Conservation (phyloP, 2,888 invertebrate species). For the Bellardia bayeri region DNA sequence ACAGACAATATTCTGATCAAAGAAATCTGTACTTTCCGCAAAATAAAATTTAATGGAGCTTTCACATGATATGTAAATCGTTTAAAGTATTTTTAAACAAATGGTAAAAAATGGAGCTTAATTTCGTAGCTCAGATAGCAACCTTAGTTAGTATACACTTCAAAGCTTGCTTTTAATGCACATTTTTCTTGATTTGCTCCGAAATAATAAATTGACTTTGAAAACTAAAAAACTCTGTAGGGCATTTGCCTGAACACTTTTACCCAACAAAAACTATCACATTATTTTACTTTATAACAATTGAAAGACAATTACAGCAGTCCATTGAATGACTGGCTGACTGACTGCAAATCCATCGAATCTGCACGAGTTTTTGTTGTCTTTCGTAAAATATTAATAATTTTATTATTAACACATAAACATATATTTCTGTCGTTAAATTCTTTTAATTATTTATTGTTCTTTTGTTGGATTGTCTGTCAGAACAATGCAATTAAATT, state of each 20-base stretch:
- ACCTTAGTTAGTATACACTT: no score
- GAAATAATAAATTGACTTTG: no score
- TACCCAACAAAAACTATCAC: not conserved
- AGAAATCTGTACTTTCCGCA: no score
- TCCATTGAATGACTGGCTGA: not conserved
- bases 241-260: not conserved
- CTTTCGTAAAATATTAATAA: conserved; percentile 23
- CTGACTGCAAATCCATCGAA: conserved; percentile 11
- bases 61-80: no score
- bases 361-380: conserved; percentile 25
- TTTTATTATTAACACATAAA: conserved; percentile 12
- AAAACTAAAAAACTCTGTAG: not conserved
- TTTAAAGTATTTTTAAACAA: no score
- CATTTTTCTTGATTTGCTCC: no score
- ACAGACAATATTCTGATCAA: no score
- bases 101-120: no score
- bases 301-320: not conserved
- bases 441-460: conserved; percentile 2
- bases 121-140: no score
- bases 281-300: not conserved
- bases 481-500: conserved; percentile 22
- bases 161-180: no score
- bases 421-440: not conserved
- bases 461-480: conserved; percentile 21
- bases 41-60: no score